Base-by-base conservation (phyloP, 2,113 vertebrate species). In the Bufo gargarizans region DNA sequence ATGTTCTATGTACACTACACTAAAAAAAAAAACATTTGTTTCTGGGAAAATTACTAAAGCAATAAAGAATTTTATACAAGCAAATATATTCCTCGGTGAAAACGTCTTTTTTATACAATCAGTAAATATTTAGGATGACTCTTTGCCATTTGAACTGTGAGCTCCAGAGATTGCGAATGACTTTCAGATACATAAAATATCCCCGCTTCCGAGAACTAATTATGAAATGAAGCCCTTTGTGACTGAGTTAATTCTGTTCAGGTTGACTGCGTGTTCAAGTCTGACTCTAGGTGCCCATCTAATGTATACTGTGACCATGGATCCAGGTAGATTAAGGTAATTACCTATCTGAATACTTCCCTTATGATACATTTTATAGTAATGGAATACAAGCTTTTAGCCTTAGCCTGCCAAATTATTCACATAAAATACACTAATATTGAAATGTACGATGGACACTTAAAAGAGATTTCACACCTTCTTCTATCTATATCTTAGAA, bases 251-350 rank as follows among this genome's bases (percentile, higher is more conserved):
- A 93, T 94, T 94, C 88, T 92, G 94, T 95, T 95, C 92, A 72
- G 95, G 95, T 95, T 95, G 94, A 94, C 93, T 94, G 94, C 91
- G 22, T 94, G 91, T 91, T 94, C 93, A 91, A 92, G 94, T 91
- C 89, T 92, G 92, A 76, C 91, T 95, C 91, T 91, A 89, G 93
- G 93, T 95, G 92, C 91, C 94, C 93, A 92, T 91, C 90, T 91
- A 65, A 91, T 92, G 91, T 92, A 82, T 72, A 43, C 91, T 90
- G 92, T 91, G 93, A 87, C 93, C 94, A 93, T 50, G 92, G 19
- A 90, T 88, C 91, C 90, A 14, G 78, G 19, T 90, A 92, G 92
- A 93, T 95, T 93, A 92, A 91, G 91, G 91, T 92, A 94, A 94
- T 92, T 93, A 91, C 93, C 90, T 86, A 91, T 90, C 93, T 94